Evolutionary conservation across 2,888 invertebrate species (phyloP).

Genomic region (Leucophenga montana): DNA sequence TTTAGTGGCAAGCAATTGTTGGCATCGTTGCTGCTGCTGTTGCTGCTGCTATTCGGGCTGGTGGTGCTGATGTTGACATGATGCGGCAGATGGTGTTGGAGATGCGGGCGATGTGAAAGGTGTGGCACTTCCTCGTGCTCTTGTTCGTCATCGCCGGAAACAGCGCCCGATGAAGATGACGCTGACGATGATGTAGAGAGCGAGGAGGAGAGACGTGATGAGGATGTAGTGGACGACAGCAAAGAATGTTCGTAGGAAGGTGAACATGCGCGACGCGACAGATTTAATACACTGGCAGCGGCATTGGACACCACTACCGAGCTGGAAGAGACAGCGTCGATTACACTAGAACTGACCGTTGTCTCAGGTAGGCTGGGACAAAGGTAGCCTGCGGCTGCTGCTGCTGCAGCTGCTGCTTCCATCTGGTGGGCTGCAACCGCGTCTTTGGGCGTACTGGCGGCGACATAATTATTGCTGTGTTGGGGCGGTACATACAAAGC

Average conservation of each 20-base stretch:
- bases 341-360: conserved; percentile 68
- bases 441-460: conserved; percentile 43
- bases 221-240: conserved; percentile 78
- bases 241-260: conserved; percentile 80
- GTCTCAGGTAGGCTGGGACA: conserved; percentile 50
- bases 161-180: conserved; percentile 77
- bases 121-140: conserved; percentile 69
- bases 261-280: conserved; percentile 80
- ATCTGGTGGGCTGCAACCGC: conserved; percentile 47
- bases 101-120: conserved; percentile 15
- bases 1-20: conserved; percentile 91
- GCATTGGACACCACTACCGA: conserved; percentile 54
- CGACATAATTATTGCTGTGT: conserved; percentile 35
- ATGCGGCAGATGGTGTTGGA: conserved; percentile 37
- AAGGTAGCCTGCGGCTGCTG: conserved; percentile 47
- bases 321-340: conserved; percentile 60
- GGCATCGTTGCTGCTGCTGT: conserved; percentile 74
- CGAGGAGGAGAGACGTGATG: conserved; percentile 77
- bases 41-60: conserved; percentile 38
- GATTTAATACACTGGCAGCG: conserved; percentile 78
- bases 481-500: conserved; percentile 41
- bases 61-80: conserved; percentile 49
- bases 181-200: conserved; percentile 76
- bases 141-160: conserved; percentile 74
- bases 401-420: conserved; percentile 41